A percentile compares a stretch with the other conserved stretches of the same genome.
phyloP scores from a whole-genome alignment of 2,888 invertebrate genomes.

The Nasonovia ribisnigri region DNA sequence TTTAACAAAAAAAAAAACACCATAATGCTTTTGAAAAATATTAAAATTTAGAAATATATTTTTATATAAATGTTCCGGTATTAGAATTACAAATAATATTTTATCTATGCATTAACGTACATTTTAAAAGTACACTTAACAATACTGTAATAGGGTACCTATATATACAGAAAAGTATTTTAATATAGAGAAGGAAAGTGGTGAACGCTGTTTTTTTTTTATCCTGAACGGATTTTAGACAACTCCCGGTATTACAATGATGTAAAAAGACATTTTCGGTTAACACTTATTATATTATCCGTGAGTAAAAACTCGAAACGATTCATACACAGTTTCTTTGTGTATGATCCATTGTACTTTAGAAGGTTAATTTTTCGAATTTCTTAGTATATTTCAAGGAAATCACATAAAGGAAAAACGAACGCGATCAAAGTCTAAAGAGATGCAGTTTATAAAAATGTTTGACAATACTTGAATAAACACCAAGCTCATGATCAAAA shows the following conservation, averaged over 20 bases:
- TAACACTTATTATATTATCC: not conserved
- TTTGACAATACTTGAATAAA: not conserved
- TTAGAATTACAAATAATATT: not conserved
- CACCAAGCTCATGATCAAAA: not conserved
- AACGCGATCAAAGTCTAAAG: not conserved
- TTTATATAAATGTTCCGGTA: not conserved
- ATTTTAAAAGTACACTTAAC: not conserved
- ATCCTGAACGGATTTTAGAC: not conserved
- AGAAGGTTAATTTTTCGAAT: not conserved
- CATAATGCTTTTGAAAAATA: not conserved
- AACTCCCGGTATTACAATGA: not conserved
- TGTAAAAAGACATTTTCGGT: not conserved
- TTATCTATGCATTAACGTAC: not conserved
- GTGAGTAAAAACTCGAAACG: not conserved
- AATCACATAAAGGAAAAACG: not conserved
- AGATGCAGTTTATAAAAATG: not conserved
- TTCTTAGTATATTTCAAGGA: not conserved
- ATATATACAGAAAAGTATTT: not conserved
- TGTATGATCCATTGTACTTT: not conserved
- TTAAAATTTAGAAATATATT: not conserved
- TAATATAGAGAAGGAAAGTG: not conserved
- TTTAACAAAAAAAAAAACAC: not conserved
- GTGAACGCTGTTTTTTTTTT: not conserved
- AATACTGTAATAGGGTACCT: not conserved
- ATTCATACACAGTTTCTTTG: not conserved